Evolutionary conservation across 2,797 vertebrate genomes (phyloP).

Genomic region (Melopsittacus undulatus): DNA sequence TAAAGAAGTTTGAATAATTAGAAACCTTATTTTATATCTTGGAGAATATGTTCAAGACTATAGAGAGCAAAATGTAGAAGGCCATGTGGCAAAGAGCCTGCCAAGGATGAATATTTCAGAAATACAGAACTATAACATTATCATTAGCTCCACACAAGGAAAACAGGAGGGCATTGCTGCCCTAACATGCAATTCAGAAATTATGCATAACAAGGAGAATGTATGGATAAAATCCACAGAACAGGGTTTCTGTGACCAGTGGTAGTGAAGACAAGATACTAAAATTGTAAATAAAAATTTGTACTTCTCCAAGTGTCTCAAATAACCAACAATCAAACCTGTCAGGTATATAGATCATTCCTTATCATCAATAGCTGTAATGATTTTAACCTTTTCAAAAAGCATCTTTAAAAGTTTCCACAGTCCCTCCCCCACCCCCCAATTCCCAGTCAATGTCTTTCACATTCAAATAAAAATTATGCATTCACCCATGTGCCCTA

Average conservation of each 20-base stretch:
- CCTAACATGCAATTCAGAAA: background rate
- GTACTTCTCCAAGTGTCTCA: background rate
- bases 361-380: background rate
- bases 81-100: background rate
- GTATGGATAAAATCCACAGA: background rate
- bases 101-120: background rate
- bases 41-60: background rate
- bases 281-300: background rate
- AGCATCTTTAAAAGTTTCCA: background rate
- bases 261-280: background rate
- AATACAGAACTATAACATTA: background rate
- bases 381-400: background rate
- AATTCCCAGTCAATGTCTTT: background rate
- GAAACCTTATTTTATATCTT: background rate
- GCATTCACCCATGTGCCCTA: background rate
- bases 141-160: background rate
- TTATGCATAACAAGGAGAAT: background rate
- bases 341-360: background rate
- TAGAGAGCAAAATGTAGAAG: background rate
- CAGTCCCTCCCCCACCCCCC: background rate
- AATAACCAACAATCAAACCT: background rate
- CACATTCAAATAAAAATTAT: background rate
- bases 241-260: background rate
- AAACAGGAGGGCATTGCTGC: background rate
- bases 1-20: background rate